Conservation (phyloP, 2,113 vertebrate species). For the Tychaedon coryphoeus region DNA sequence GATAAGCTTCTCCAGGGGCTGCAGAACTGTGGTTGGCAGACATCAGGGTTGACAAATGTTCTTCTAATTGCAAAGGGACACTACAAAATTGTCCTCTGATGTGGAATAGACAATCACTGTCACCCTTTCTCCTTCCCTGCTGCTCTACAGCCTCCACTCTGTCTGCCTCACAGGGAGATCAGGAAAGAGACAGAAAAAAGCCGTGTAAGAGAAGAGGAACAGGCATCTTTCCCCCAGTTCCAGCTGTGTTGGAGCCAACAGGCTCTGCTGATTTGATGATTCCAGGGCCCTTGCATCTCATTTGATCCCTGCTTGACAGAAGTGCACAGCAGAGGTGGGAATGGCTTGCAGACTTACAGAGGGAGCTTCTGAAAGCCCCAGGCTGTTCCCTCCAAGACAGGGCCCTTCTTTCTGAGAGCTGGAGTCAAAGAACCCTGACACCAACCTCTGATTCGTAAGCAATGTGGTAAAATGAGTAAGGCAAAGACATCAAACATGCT, state of each 20-base stretch:
- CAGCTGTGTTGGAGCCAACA: constrained; percentile 38
- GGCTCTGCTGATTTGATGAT: constrained; percentile 11
- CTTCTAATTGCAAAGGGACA: constrained; percentile 1
- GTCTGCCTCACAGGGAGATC: constrained; percentile 31
- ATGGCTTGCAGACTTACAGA: not conserved
- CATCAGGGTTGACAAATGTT: not conserved
- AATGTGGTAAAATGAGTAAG: not conserved
- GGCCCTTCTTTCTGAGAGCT: not conserved
- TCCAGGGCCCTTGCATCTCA: not conserved
- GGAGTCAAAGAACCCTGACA: not conserved
- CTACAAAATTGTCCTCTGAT: not conserved
- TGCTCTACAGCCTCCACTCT: constrained; percentile 43
- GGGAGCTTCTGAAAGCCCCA: not conserved
- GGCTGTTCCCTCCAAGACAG: not conserved
- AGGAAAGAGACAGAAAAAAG: constrained; percentile 29
- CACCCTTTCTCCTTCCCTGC: constrained; percentile 38
- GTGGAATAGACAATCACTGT: not conserved
- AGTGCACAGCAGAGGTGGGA: not conserved
- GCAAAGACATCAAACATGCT: not conserved
- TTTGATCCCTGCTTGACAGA: not conserved
- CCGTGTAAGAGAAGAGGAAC: not conserved
- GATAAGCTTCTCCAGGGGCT: not conserved
- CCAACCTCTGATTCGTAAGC: not conserved
- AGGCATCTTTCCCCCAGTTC: not conserved
- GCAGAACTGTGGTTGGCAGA: not conserved